These are phyloP conservation scores for Hypsibius dujardini DNA, from an alignment of 1,140 invertebrate species.

Conservation along the genomic window DNA sequence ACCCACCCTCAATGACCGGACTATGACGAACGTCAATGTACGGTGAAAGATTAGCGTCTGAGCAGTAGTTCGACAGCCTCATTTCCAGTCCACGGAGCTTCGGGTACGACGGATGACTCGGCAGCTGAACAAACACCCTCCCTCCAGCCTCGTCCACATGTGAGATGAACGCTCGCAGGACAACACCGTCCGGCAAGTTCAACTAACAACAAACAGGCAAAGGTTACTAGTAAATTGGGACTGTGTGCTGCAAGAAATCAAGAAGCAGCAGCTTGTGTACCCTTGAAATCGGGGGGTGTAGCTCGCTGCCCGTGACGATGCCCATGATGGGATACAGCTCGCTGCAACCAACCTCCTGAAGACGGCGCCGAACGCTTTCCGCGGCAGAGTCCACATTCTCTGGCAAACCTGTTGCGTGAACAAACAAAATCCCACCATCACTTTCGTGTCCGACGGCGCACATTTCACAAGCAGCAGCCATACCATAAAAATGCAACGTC, in stretches of 20 bases:
- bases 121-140: neutral
- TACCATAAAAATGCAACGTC: neutral
- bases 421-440: neutral
- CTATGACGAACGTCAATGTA: conserved; percentile 1
- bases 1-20: neutral
- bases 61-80: neutral
- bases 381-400: neutral
- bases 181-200: neutral
- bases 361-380: neutral
- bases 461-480: neutral
- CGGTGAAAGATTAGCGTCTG: neutral
- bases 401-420: neutral
- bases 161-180: neutral
- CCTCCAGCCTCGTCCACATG: neutral
- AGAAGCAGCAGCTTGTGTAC: neutral
- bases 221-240: no score
- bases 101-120: neutral
- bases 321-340: neutral
- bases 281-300: neutral
- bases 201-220: neutral
- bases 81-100: neutral
- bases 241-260: no score
- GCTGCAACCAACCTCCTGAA: neutral
- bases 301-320: neutral
- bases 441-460: no score